Conservation (phyloP, 1,140 invertebrate genomes). For the Chironomus tepperi region DNA sequence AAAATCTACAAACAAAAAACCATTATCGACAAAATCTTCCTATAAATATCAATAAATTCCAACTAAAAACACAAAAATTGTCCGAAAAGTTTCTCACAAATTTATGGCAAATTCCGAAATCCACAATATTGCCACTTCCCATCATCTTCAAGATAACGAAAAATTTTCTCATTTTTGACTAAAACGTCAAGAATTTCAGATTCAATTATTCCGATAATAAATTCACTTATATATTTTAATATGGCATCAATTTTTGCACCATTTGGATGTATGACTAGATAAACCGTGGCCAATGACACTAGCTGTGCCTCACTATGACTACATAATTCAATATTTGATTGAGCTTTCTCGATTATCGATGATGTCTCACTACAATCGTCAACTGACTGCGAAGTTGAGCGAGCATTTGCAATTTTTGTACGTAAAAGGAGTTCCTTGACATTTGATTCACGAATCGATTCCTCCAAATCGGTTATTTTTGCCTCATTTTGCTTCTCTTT, state of each 20-base stretch:
- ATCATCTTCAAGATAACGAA: not conserved
- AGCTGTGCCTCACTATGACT: constrained; percentile 51
- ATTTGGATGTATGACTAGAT: constrained; percentile 79
- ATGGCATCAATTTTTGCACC: constrained; percentile 63
- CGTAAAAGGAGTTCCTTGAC: constrained; percentile 31
- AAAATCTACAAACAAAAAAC: no score
- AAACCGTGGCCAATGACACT: constrained; percentile 72
- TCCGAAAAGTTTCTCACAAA: not conserved
- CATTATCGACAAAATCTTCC: no score
- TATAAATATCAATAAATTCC: no score
- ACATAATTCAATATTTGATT: constrained; percentile 37
- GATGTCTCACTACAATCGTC: constrained; percentile 20
- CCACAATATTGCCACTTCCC: not conserved
- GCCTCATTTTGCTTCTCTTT: constrained; percentile 54
- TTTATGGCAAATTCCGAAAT: not conserved
- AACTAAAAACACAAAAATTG: no score
- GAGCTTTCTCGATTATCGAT: not conserved
- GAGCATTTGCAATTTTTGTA: constrained; percentile 35
- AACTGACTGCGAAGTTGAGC: constrained; percentile 28
- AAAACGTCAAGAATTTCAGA: not conserved
- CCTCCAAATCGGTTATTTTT: constrained; percentile 49
- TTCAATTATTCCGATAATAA: not conserved
- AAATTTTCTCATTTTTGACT: constrained; percentile 14
- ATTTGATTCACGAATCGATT: constrained; percentile 44
- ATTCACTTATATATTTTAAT: not conserved